These are phyloP conservation scores for Poeciliopsis infans DNA, from an alignment of 2,797 vertebrate genomes.

Conservation along the genomic window DNA sequence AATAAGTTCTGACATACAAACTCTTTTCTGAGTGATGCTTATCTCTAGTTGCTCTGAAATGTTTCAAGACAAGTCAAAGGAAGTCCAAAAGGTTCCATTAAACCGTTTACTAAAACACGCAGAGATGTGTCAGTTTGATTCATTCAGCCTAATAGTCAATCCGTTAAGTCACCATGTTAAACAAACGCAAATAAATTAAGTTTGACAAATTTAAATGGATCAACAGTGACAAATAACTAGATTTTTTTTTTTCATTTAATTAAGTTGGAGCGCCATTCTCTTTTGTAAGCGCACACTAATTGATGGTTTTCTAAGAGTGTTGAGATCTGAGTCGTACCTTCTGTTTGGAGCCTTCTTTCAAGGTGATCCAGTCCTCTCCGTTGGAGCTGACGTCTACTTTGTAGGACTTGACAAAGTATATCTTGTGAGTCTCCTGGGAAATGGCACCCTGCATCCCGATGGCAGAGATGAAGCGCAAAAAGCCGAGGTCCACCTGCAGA, in stretches of 20 bases:
- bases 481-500: conserved; percentile 92
- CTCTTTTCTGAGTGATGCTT: not conserved
- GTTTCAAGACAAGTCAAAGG: not conserved
- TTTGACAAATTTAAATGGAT: too few species aligned
- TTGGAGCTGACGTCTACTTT: conserved; percentile 97
- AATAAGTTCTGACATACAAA: not conserved
- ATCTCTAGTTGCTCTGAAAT: not conserved
- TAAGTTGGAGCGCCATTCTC: too few species aligned
- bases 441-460: conserved; percentile 95
- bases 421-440: conserved; percentile 93
- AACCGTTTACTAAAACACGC: not conserved
- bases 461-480: conserved; percentile 92
- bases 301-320: not conserved
- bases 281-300: not conserved
- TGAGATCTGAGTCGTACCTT: conserved; percentile 72
- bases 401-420: conserved; percentile 92
- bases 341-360: conserved; percentile 94
- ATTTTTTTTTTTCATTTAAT: too few species aligned
- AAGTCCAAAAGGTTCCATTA: not conserved
- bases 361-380: conserved; percentile 97
- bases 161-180: too few species aligned
- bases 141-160: not conserved
- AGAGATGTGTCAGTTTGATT: not conserved
- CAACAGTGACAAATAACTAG: too few species aligned
- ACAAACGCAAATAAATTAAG: too few species aligned